These are phyloP conservation scores for Holothuria leucospilota DNA, from an alignment of 53 echinoderm and acorn worm species.

Conservation along the genomic window DNA sequence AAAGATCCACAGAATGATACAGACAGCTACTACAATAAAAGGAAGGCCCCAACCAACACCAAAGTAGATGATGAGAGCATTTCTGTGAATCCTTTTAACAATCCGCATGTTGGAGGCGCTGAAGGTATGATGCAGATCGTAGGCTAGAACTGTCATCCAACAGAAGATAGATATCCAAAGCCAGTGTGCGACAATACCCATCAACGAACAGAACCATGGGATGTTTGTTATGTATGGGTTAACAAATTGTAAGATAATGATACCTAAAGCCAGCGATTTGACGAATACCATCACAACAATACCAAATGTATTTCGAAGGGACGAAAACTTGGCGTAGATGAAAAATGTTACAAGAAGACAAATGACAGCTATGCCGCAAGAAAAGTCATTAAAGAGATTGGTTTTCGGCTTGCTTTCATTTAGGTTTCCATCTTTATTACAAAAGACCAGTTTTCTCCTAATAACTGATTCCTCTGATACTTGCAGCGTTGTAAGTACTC, in stretches of 20 bases:
- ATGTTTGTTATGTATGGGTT: neutral
- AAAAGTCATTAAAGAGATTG: neutral
- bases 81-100: neutral
- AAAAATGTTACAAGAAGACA: neutral
- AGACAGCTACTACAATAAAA: neutral
- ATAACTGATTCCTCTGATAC: too few species aligned
- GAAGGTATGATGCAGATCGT: neutral
- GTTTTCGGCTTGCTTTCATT: neutral
- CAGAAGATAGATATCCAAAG: slow-evolving; percentile 14
- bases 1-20: neutral
- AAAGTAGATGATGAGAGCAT: neutral
- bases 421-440: neutral
- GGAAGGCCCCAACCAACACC: neutral
- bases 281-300: slow-evolving; percentile 1
- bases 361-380: neutral
- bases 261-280: neutral
- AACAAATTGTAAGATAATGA: neutral
- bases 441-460: neutral
- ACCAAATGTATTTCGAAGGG: slow-evolving; percentile 11
- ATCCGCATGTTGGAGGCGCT: neutral
- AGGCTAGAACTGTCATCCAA: slow-evolving; percentile 29
- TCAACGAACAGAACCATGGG: neutral
- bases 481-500: neutral
- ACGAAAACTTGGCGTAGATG: neutral
- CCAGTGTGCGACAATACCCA: slow-evolving; percentile 16